Percentiles rank a stretch among this genome's conserved stretches.
phyloP scores from a whole-genome alignment of 2,113 vertebrate species.

The Spea bombifrons region DNA sequence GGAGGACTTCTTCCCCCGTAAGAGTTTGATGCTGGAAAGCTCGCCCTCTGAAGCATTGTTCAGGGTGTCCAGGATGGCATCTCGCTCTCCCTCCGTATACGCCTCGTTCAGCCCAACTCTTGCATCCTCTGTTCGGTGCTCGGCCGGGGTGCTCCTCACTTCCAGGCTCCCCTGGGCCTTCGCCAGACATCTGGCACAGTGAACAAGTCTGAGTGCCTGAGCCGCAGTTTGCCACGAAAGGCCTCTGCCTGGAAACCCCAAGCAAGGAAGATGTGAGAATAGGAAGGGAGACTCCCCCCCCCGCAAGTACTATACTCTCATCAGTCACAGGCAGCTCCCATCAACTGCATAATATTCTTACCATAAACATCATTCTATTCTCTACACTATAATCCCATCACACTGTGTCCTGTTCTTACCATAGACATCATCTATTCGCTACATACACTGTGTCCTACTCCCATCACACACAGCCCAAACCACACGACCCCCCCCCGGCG shows the following conservation, averaged over 20 bases:
- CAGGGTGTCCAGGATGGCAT: constrained; percentile 65
- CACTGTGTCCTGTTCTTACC: too few relatives aligned
- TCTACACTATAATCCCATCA: too few relatives aligned
- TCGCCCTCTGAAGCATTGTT: constrained; percentile 64
- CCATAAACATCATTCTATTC: too few relatives aligned
- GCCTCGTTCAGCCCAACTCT: constrained; percentile 25
- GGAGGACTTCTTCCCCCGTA: constrained; percentile 67
- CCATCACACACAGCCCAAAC: too few relatives aligned
- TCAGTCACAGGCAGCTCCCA: too few relatives aligned
- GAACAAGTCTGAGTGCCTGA: constrained; percentile 57
- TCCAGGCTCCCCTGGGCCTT: constrained; percentile 53
- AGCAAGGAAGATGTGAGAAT: not conserved
- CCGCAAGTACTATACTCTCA: too few relatives aligned
- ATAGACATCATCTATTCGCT: too few relatives aligned
- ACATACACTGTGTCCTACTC: too few relatives aligned
- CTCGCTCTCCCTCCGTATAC: constrained; percentile 66
- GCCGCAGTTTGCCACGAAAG: not conserved
- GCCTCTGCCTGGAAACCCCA: not conserved
- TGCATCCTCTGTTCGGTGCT: not conserved
- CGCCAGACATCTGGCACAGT: constrained; percentile 64
- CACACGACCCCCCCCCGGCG: not conserved
- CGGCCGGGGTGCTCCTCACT: not conserved
- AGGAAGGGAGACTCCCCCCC: too few relatives aligned
- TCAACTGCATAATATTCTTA: too few relatives aligned
- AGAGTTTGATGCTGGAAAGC: constrained; percentile 62